phyloP scores from a whole-genome alignment of 1,140 invertebrate species.

The Leptopilina boulardi region DNA sequence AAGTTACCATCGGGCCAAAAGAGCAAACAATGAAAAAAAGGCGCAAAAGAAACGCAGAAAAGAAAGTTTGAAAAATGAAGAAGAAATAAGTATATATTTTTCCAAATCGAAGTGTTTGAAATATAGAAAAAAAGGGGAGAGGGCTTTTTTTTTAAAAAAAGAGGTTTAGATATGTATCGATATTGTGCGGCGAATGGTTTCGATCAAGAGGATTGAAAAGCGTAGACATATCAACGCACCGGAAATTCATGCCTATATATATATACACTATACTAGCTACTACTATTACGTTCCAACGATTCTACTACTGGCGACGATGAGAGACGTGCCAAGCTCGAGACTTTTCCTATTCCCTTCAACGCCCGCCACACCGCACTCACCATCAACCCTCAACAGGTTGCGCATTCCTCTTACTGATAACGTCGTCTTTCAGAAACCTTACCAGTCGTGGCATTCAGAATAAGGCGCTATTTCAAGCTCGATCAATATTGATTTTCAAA shows the following conservation, averaged over 20 bases:
- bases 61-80: not conserved
- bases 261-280: too few relatives aligned
- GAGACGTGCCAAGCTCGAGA: conserved; percentile 14
- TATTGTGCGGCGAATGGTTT: conserved; percentile 13
- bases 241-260: conserved; percentile 26
- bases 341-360: conserved; percentile 15
- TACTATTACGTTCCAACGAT: conserved; percentile 26
- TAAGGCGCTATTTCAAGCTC: not conserved
- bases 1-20: too few relatives aligned
- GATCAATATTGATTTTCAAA: conserved; percentile 10
- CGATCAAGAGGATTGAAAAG: conserved; percentile 12
- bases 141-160: not conserved
- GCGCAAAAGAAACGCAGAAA: not conserved
- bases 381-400: conserved; percentile 18
- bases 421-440: conserved; percentile 6
- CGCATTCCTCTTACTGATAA: conserved; percentile 24
- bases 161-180: not conserved
- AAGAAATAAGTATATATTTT: too few relatives aligned
- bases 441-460: not conserved
- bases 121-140: too few relatives aligned
- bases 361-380: not conserved
- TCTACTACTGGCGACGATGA: not conserved
- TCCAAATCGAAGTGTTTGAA: too few relatives aligned
- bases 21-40: not conserved
- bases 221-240: conserved; percentile 18